Evolutionary conservation across 2,888 invertebrate genomes (phyloP).

Genomic region (Crematogaster levior): DNA sequence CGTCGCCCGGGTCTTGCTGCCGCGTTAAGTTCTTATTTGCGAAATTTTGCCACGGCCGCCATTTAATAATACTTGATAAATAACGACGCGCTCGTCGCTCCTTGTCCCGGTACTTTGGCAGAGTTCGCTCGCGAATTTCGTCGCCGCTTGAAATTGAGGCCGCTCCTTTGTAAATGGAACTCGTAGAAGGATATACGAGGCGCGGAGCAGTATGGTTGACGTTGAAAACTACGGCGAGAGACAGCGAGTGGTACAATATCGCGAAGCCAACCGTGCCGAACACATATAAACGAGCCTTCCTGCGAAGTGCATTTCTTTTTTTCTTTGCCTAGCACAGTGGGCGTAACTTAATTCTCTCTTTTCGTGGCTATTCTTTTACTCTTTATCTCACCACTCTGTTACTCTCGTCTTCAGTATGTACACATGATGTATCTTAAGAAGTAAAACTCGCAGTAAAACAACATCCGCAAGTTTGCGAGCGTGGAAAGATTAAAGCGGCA

Average conservation of each 20-base stretch:
- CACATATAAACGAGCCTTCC: slow-evolving; percentile 32
- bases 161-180: slow-evolving; percentile 40
- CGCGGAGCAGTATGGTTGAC: neutral
- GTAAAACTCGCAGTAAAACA: slow-evolving; percentile 7
- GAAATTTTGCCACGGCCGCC: slow-evolving; percentile 32
- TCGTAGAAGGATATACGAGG: slow-evolving; percentile 4
- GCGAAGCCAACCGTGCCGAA: slow-evolving; percentile 37
- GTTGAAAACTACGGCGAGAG: slow-evolving; percentile 41
- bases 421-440: slow-evolving; percentile 9
- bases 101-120: slow-evolving; percentile 22
- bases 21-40: slow-evolving; percentile 23
- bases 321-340: neutral
- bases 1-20: neutral
- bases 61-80: slow-evolving; percentile 50
- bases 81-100: slow-evolving; percentile 34
- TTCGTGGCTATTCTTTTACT: neutral
- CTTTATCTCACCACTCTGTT: slow-evolving; percentile 18
- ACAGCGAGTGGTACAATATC: slow-evolving; percentile 8
- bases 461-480: neutral
- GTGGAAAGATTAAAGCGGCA: neutral
- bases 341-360: slow-evolving; percentile 23
- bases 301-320: neutral
- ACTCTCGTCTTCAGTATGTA: slow-evolving; percentile 12
- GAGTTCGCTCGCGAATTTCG: slow-evolving; percentile 38
- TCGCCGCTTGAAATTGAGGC: slow-evolving; percentile 40